Evolutionary conservation across 2,888 invertebrate genomes (phyloP).

Genomic region (Glaucopsyche alexis): DNA sequence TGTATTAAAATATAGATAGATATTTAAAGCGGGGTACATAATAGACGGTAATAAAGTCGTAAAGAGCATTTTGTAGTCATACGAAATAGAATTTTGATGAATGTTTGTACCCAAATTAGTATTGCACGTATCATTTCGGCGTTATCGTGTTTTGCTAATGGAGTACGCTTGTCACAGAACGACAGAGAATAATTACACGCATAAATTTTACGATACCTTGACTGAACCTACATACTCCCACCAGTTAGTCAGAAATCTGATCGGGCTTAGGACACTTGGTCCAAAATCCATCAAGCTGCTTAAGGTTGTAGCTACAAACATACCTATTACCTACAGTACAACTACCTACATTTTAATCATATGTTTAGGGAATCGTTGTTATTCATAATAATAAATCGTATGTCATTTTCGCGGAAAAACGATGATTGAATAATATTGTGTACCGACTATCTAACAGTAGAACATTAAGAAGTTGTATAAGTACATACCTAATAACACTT

Average conservation of each 20-base stretch:
- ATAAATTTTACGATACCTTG: conserved; percentile 15
- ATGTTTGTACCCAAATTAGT: neutral
- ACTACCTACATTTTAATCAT: too few relatives aligned
- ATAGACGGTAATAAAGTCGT: neutral
- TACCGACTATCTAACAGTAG: too few relatives aligned
- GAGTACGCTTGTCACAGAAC: conserved; percentile 13
- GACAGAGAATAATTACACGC: conserved; percentile 21
- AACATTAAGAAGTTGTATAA: too few relatives aligned
- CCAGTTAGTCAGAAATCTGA: neutral
- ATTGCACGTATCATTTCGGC: neutral
- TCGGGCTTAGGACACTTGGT: neutral
- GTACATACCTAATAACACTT: too few relatives aligned
- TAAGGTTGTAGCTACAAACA: too few relatives aligned
- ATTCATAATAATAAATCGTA: neutral
- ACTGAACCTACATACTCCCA: neutral
- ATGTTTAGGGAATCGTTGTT: too few relatives aligned
- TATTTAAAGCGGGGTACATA: too few relatives aligned
- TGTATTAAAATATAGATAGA: too few relatives aligned
- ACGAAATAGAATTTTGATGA: neutral
- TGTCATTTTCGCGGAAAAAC: too few relatives aligned
- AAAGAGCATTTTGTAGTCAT: neutral
- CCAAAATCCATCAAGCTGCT: too few relatives aligned
- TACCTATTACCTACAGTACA: too few relatives aligned
- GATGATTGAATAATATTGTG: too few relatives aligned
- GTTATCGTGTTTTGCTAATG: conserved; percentile 23